phyloP scores from a whole-genome alignment of 2,888 invertebrate species.

The Catocala sponsa region DNA sequence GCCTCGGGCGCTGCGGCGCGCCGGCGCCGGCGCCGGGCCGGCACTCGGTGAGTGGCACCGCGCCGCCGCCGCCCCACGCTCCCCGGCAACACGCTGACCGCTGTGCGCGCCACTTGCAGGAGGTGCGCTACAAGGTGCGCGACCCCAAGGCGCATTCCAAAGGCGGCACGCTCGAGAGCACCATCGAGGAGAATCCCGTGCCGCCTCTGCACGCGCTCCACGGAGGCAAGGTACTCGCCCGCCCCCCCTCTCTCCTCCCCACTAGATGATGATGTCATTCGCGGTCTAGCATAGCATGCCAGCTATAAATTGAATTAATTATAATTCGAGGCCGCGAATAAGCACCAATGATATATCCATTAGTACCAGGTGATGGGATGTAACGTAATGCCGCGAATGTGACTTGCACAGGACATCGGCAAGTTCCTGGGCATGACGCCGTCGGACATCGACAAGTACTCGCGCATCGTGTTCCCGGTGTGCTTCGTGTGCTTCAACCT shows the following conservation, averaged over 20 bases:
- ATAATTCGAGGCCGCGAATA: too few species aligned
- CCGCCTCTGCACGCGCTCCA: slow-evolving; percentile 91
- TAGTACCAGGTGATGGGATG: too few species aligned
- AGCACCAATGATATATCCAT: too few species aligned
- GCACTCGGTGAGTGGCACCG: slow-evolving; percentile 75
- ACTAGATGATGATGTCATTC: neutral
- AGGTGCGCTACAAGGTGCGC: slow-evolving; percentile 97
- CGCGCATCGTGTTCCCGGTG: slow-evolving; percentile 98
- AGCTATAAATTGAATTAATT: too few species aligned
- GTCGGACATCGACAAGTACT: slow-evolving; percentile 99
- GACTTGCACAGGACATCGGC: slow-evolving; percentile 90
- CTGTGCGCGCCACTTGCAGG: slow-evolving; percentile 86
- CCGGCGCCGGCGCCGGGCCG: slow-evolving; percentile 67
- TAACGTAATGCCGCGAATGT: too few species aligned
- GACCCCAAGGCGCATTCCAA: slow-evolving; percentile 97
- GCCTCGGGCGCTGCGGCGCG: slow-evolving; percentile 87
- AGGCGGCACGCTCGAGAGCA: slow-evolving; percentile 95
- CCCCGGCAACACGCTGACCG: slow-evolving; percentile 27
- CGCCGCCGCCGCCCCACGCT: slow-evolving; percentile 70
- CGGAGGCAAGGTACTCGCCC: slow-evolving; percentile 90
- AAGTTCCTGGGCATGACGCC: slow-evolving; percentile 96
- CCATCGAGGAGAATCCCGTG: slow-evolving; percentile 88
- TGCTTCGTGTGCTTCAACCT: slow-evolving; percentile 99
- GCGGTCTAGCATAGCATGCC: too few species aligned
- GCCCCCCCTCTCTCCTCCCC: neutral